Evolutionary conservation across 2,797 vertebrate species (phyloP), one percentile per base, ranked within the genome.

Genomic region (Molossus molossus): DNA sequence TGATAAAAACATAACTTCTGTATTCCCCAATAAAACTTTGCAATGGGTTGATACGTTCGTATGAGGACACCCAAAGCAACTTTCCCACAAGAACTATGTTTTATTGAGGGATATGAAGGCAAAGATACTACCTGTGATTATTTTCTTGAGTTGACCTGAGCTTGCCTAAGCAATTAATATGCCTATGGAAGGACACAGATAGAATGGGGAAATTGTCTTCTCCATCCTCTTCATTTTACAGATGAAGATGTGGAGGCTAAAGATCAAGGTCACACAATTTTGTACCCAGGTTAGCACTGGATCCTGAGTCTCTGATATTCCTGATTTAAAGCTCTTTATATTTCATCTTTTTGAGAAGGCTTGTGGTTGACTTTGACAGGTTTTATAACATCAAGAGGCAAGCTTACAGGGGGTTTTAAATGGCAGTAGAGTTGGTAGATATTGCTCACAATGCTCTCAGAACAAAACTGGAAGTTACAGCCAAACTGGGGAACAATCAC

Each of bases 21-120:
- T 80, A 94, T 57, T 65, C 40, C 20, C 65, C 64, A 87, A 87
- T 90, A 82, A 87, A 92, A 33, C 58, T 17, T 76, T 20, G 25
- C 70, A 96, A 29, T 33, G 60, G 11, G 3, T 76, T 91, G 53
- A 64, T 75, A 70, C 86, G 40, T 70, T 76, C 76, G 18, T 25
- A 53, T 40, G 45, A 14, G n/a, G 17, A 72, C 45, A 50, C 12
- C 12, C 76, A 84, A 65, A 91, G 64, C 40, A 64, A 58, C 8
- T 65, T 86, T 15, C 10, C 53, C 27, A 50, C 20, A 55, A 20
- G 27, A 77, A 45, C 11, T 67, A 7, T 12, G 29, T 18, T 57
- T 85, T 73, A 58, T 27, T 45, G 70, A 92, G 55, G 12, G 18
- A 80, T 20, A 77, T 0, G 21, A 50, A 73, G 40, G 10, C 3